phyloP scores from a whole-genome alignment of 2,113 vertebrate species.

The western clawed frog (Xenopus tropicalis) region UCB_Xtro_10.0 CM004447.2:54581001-54581500 shows the following conservation, averaged over 20 bases:
- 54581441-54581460: slow-evolving; percentile 42
- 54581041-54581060: no score
- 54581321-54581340: slow-evolving; percentile 38
- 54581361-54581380: slow-evolving; percentile 18
- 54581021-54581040: no score
- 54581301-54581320: slow-evolving; percentile 42
- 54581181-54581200: no score
- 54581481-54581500: slow-evolving; percentile 22
- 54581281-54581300: slow-evolving; percentile 38
- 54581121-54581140: no score
- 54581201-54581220: background rate
- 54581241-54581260: slow-evolving; percentile 1
- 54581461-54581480: slow-evolving; percentile 51
- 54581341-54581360: slow-evolving; percentile 38
- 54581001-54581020: no score
- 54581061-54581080: no score
- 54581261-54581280: slow-evolving; percentile 31
- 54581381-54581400: background rate
- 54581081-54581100: no score
- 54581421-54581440: slow-evolving; percentile 38
- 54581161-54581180: no score
- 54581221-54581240: slow-evolving; percentile 19
- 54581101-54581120: no score
- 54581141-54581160: no score
- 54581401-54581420: slow-evolving; percentile 13